Percentiles rank a stretch among this genome's conserved stretches.
phyloP scores from a whole-genome alignment of 2,113 vertebrate genomes.

The Noturus placidus region DNA sequence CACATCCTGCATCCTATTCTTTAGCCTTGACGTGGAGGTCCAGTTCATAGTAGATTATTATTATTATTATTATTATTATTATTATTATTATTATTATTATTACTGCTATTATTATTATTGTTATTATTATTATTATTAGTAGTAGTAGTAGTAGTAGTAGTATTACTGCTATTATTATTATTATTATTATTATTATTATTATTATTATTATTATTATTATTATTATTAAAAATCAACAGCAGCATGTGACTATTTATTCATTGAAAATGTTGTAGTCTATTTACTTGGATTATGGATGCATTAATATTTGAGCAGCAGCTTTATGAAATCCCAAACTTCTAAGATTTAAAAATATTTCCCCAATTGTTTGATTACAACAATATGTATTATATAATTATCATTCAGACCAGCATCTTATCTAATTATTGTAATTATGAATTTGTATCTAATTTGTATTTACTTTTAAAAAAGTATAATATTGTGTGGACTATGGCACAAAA shows the following conservation, averaged over 20 bases:
- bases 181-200: too few species aligned
- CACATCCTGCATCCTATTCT: background rate
- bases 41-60: background rate
- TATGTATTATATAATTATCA: background rate
- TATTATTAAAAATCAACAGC: background rate
- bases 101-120: too few species aligned
- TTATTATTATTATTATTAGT: too few species aligned
- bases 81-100: too few species aligned
- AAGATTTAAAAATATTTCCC: background rate
- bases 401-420: background rate
- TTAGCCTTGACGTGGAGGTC: background rate
- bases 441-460: background rate
- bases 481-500: background rate
- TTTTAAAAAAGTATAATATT: background rate
- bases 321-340: background rate
- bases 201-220: background rate
- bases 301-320: too few species aligned
- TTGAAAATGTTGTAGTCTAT: background rate
- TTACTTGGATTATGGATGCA: background rate
- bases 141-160: too few species aligned
- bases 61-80: too few species aligned
- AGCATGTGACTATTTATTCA: background rate
- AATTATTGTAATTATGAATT: background rate
- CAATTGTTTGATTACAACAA: background rate
- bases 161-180: too few species aligned